Evolutionary conservation across 2,113 vertebrate species (phyloP), one percentile per base, ranked within the genome.

Genomic region (Rana temporaria): DNA sequence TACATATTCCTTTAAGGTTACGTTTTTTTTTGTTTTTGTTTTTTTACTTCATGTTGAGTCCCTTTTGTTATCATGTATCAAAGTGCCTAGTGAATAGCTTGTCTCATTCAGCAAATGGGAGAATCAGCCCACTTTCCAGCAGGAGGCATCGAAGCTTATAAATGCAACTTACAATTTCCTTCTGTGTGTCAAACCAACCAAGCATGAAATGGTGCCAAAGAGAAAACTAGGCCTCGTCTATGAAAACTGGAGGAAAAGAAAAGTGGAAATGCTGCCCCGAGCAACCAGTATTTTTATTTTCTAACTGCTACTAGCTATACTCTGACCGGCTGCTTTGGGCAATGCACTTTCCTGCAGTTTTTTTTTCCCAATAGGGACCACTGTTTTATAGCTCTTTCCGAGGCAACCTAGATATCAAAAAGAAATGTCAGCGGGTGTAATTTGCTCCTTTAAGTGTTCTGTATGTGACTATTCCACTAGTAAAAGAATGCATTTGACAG

Each of bases 61-160:
- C 71, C 71, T 55, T 74, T 74, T 74, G 55, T 38, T 59, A 74
- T 74, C 71, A 22, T 74, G 30, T 60, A 34, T 73, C 53, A 73
- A 74, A 74, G 56, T 74, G 71, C 71, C 71, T 59, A 59, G 71
- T 74, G 71, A 60, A 59, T 74, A 74, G 55, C 56, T 38, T 22
- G 55, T 56, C 71, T 74, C 55, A 60, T 60, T 60, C 56, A 48
- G 11, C 11, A 48, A 48, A 48, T 48, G 42, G 42, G 42, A 48
- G 42, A 48, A 48, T 48, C 42, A 20, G 56, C 71, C 71, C 32
- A 17, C 55, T 15, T 74, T 74, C 32, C 71, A 20, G 55, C 38
- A n/a, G 71, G 71, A 60, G 57, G 55, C 59, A 74, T 34, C 26
- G n/a, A 74, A 74, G 55, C 55, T 59, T 60, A 74, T 34, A 38